Base-by-base conservation (phyloP, 1,140 invertebrate genomes). In the Pseudomyrmex sp. region DNA sequence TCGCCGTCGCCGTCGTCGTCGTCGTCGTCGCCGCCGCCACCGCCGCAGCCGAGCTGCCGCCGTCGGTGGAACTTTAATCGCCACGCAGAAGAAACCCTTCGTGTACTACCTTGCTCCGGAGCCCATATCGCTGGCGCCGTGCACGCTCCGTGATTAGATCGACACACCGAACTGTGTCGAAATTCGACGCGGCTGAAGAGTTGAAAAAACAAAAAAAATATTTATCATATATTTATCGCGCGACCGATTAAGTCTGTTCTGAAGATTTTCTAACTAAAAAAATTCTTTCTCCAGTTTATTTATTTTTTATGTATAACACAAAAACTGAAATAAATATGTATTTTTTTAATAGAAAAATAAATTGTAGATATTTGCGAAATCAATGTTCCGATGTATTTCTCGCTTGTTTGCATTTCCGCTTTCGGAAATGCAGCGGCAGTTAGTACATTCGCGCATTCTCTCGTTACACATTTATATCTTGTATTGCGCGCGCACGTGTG, bases 71-170 rank as follows among this genome's bases (percentile, higher is more conserved):
- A 83, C 84, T 26, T 86, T 86, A 83, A 86, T 86, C 84, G 73
- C 62, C 73, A 62, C 61, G 62, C 52, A 70, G 79, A 59, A 87
- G 84, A 87, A 87, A 76, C 79, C 77, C 85, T 83, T 80, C 85
- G 61, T 72, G 85, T 61, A 23, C 70, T 69, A 63, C 48, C 26
- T 15, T n/a, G 26, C 44, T 46, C 12, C 44, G 26, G 1, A 35
- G 10, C 23, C 18, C 54, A 35, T 20, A 54, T 46, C 69, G 35
- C 15, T 58, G 52, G 52, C 52, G 69, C 52, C 69, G 50, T 15
- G 26, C 26, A 56, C 26, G 52, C n/a, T n/a, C 8, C 12, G n/a
- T 5, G 23, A 56, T 68, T 18, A 23, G 10, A 13, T 18, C n/a
- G 26, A 54, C 68, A 4, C 35, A 23, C 13, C 56, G 56, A n/a